These are phyloP conservation scores for Cavia aperea DNA, from an alignment of 2,113 vertebrate genomes.

Conservation along the genomic window DNA sequence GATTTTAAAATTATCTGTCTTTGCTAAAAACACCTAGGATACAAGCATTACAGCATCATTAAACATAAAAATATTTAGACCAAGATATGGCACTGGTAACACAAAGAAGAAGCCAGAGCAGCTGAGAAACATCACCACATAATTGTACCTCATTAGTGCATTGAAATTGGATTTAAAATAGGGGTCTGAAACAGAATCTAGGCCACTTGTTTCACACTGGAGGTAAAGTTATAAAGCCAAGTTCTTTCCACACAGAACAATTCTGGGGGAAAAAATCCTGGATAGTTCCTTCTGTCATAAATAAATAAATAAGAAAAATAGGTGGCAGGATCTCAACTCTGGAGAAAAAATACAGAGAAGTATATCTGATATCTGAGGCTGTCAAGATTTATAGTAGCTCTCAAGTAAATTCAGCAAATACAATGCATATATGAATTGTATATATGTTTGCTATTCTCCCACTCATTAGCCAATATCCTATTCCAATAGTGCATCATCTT, in stretches of 20 bases:
- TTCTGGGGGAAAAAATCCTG: neutral
- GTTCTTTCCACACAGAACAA: neutral
- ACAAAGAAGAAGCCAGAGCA: slow-evolving; percentile 52
- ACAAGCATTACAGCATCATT: slow-evolving; percentile 41
- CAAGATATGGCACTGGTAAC: slow-evolving; percentile 36
- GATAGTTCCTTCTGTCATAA: neutral
- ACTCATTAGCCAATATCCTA: neutral
- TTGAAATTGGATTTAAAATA: slow-evolving; percentile 50
- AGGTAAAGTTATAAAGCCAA: slow-evolving; percentile 11
- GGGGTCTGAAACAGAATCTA: slow-evolving; percentile 44
- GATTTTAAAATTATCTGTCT: slow-evolving; percentile 46
- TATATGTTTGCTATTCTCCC: neutral
- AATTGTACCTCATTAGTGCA: slow-evolving; percentile 56
- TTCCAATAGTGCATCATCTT: neutral
- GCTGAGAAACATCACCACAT: slow-evolving; percentile 46
- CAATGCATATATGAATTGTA: neutral
- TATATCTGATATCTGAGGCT: slow-evolving; percentile 8
- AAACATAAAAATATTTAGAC: slow-evolving; percentile 61
- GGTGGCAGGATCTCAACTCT: neutral
- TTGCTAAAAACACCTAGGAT: slow-evolving; percentile 42
- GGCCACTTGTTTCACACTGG: slow-evolving; percentile 29
- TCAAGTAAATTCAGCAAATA: neutral
- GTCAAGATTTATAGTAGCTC: neutral
- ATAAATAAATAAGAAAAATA: neutral
- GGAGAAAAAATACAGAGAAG: neutral